These are phyloP conservation scores for Datnioides undecimradiatus DNA, from an alignment of 2,113 vertebrate species.

Conservation along the genomic window DNA sequence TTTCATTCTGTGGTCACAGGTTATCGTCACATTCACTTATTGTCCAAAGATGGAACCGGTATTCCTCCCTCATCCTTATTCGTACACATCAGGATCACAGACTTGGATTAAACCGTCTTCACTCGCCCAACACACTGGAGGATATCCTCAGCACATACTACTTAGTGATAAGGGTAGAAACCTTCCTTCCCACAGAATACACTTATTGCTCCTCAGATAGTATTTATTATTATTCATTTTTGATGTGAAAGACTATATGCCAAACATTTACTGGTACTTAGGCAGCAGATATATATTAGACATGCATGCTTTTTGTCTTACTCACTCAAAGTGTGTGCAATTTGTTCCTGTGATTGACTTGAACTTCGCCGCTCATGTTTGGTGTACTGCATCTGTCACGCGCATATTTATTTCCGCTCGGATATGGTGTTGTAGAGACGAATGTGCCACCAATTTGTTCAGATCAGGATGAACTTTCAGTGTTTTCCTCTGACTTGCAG, in stretches of 20 bases:
- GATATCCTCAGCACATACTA: not conserved
- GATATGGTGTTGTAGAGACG: slow-evolving; percentile 20
- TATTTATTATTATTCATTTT: slow-evolving; percentile 36
- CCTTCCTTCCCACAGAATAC: not conserved
- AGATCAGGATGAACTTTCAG: slow-evolving; percentile 28
- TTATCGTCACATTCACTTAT: slow-evolving; percentile 94
- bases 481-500: slow-evolving; percentile 35
- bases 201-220: not conserved
- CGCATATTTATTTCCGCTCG: slow-evolving; percentile 4
- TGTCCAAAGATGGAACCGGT: slow-evolving; percentile 92
- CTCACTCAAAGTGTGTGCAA: slow-evolving; percentile 16
- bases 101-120: slow-evolving; percentile 55
- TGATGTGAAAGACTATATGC: slow-evolving; percentile 55
- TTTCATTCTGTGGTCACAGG: slow-evolving; percentile 80
- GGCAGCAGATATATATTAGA: not conserved
- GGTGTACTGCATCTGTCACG: slow-evolving; percentile 12
- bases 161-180: slow-evolving; percentile 1
- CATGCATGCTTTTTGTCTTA: slow-evolving; percentile 9
- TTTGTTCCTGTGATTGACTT: slow-evolving; percentile 30
- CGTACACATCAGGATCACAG: slow-evolving; percentile 85
- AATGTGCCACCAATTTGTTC: slow-evolving; percentile 65
- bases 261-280: slow-evolving; percentile 52
- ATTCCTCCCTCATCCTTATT: slow-evolving; percentile 93
- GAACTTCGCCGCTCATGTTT: slow-evolving; percentile 32
- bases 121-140: not conserved